Conservation (phyloP, 2,797 vertebrate genomes). For the Labroides dimidiatus region DNA sequence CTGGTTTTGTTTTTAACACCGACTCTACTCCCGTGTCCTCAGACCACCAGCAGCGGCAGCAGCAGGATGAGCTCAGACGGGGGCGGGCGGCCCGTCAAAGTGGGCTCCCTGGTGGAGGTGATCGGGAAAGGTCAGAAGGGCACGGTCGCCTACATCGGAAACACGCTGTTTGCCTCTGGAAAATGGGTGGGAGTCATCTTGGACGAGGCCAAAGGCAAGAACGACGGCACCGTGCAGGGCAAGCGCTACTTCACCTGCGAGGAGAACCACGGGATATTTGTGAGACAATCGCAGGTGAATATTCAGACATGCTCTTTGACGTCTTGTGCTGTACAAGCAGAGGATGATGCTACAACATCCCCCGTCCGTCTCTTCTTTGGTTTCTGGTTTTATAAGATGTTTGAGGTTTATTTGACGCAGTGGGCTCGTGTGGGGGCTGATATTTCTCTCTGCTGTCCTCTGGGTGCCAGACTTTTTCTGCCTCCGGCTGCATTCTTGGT, state of each 20-base stretch:
- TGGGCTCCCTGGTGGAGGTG: constrained; percentile 94
- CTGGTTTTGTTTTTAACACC: too few relatives aligned
- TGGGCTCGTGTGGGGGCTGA: constrained; percentile 34
- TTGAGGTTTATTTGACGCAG: constrained; percentile 18
- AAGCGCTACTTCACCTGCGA: constrained; percentile 94
- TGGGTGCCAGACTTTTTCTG: constrained; percentile 5
- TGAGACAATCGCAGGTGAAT: constrained; percentile 92
- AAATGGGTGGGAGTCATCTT: constrained; percentile 98
- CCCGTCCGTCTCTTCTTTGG: constrained; percentile 10
- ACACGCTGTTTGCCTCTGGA: constrained; percentile 93
- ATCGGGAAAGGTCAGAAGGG: constrained; percentile 94
- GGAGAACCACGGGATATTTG: constrained; percentile 94
- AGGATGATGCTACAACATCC: not conserved
- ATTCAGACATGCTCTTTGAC: not conserved
- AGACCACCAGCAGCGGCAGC: constrained; percentile 87
- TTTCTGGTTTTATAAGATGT: not conserved
- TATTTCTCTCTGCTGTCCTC: constrained; percentile 24
- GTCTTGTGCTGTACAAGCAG: not conserved
- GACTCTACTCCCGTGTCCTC: constrained; percentile 5
- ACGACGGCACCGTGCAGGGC: constrained; percentile 94
- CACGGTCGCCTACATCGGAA: constrained; percentile 93
- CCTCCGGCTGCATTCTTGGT: constrained; percentile 6
- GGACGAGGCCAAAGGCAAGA: constrained; percentile 95
- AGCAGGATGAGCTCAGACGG: constrained; percentile 94
- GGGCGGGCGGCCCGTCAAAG: constrained; percentile 88